These are phyloP conservation scores for Agriotes lineatus DNA, from an alignment of 2,888 invertebrate species.

Conservation along the genomic window DNA sequence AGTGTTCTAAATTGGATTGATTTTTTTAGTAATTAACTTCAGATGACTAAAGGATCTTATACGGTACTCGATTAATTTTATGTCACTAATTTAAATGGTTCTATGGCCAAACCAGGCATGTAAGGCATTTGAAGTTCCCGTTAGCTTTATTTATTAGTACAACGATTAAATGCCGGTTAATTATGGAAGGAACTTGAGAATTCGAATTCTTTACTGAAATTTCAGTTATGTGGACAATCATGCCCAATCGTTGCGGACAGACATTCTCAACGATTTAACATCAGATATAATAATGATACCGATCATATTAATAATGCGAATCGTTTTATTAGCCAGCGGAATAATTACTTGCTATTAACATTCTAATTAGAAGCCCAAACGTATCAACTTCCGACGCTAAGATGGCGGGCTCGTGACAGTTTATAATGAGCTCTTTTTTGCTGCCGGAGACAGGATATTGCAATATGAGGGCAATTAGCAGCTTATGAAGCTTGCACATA, in stretches of 20 bases:
- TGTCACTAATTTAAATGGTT: too few species aligned
- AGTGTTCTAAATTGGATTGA: too few species aligned
- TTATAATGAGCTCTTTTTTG: constrained; percentile 41
- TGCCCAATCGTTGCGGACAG: neutral
- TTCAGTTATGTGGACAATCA: neutral
- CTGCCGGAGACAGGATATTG: constrained; percentile 44
- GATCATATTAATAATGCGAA: constrained; percentile 23
- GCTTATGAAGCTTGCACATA: constrained; percentile 45
- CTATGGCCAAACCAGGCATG: too few species aligned
- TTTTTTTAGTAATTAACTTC: too few species aligned
- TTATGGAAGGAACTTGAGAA: neutral
- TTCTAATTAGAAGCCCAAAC: constrained; percentile 30
- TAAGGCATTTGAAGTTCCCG: too few species aligned
- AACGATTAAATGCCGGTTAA: too few species aligned
- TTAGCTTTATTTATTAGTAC: too few species aligned
- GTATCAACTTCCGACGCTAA: constrained; percentile 38
- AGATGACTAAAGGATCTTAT: too few species aligned
- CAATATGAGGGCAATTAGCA: constrained; percentile 49
- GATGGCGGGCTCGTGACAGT: constrained; percentile 38
- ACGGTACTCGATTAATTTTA: too few species aligned
- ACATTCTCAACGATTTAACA: constrained; percentile 16
- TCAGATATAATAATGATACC: constrained; percentile 6
- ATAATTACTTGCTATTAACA: constrained; percentile 33
- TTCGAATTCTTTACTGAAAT: neutral
- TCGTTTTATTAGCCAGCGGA: constrained; percentile 18